Evolutionary conservation across 2,888 invertebrate genomes (phyloP).

Genomic region (Ptilodon capucinus): DNA sequence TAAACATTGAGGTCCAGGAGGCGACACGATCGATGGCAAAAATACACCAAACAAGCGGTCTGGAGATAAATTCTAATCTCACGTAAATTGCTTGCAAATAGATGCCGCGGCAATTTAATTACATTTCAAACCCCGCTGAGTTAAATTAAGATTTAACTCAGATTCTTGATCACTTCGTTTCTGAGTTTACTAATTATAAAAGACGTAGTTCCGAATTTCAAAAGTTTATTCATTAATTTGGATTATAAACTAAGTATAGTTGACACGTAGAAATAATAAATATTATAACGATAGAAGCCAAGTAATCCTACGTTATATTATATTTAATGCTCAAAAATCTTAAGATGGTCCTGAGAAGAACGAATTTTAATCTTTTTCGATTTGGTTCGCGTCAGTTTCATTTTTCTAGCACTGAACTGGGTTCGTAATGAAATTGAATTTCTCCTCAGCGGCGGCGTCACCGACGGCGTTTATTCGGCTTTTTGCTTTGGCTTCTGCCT

Average conservation of each 20-base stretch:
- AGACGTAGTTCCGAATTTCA: neutral
- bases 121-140: slow-evolving; percentile 36
- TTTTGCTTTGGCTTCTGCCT: slow-evolving; percentile 68
- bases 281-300: neutral
- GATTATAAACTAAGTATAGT: too few species aligned
- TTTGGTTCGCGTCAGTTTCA: slow-evolving; percentile 36
- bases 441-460: slow-evolving; percentile 46
- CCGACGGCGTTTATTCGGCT: slow-evolving; percentile 65
- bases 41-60: slow-evolving; percentile 51
- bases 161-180: slow-evolving; percentile 35
- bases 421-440: slow-evolving; percentile 74
- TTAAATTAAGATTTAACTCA: slow-evolving; percentile 32
- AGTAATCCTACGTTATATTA: neutral
- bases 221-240: too few species aligned
- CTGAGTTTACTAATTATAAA: slow-evolving; percentile 16
- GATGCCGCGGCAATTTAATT: slow-evolving; percentile 45
- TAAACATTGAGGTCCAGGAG: slow-evolving; percentile 61
- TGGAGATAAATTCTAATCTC: slow-evolving; percentile 52
- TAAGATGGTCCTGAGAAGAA: slow-evolving; percentile 9
- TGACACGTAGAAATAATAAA: too few species aligned
- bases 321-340: neutral
- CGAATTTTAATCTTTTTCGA: slow-evolving; percentile 34
- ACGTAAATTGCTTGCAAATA: slow-evolving; percentile 53
- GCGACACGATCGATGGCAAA: slow-evolving; percentile 56
- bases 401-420: slow-evolving; percentile 48